Evolutionary conservation across 2,113 vertebrate species (phyloP).

Genomic region (Furnarius figulus): DNA sequence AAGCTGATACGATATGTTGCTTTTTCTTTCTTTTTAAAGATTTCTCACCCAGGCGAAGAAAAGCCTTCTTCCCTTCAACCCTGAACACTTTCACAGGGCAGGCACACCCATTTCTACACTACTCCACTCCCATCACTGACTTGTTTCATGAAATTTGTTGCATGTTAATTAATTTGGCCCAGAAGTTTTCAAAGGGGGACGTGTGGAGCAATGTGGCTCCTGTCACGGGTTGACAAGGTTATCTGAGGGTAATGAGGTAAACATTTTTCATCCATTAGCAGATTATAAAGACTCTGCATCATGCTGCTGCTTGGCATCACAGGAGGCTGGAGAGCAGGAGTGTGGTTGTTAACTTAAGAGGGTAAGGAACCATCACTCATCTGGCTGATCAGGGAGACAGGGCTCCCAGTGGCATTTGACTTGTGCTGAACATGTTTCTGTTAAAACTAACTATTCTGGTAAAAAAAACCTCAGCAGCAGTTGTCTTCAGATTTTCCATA

Average conservation of each 20-base stretch:
- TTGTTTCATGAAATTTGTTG: neutral
- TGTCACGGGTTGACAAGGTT: neutral
- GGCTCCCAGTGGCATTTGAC: neutral
- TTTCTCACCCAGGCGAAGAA: neutral
- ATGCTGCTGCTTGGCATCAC: neutral
- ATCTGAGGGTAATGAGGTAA: neutral
- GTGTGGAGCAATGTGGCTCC: neutral
- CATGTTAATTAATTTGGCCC: neutral
- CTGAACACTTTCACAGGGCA: neutral
- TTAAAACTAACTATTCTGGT: neutral
- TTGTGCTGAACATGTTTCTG: rapidly evolving
- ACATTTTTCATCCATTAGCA: constrained; percentile 1
- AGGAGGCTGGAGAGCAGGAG: neutral
- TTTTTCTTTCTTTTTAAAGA: neutral
- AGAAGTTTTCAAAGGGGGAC: neutral
- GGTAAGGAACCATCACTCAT: neutral
- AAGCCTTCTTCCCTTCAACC: neutral
- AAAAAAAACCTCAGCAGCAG: neutral
- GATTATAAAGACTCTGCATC: neutral
- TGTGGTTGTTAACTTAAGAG: neutral
- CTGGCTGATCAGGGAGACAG: neutral
- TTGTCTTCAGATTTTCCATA: neutral
- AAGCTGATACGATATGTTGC: rapidly evolving
- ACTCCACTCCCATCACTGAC: neutral
- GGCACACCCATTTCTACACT: rapidly evolving